A percentile compares a stretch with the other conserved stretches of the same genome.
Evolutionary conservation across 2,888 invertebrate genomes (phyloP).

Genomic region (Napeogenes sylphis): DNA sequence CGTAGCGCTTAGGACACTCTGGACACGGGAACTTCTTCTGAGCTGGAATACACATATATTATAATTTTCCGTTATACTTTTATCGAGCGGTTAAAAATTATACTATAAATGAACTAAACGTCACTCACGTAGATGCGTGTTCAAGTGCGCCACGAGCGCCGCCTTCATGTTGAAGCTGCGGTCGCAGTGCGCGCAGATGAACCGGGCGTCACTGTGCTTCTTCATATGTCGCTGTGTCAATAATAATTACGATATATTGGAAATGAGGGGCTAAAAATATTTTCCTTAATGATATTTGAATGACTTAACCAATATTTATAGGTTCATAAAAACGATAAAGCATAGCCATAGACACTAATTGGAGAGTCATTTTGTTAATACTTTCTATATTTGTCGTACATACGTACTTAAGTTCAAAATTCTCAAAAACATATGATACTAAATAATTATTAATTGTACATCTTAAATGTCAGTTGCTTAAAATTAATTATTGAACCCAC

Average conservation of each 20-base stretch:
- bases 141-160: conserved; percentile 52
- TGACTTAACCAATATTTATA: no score
- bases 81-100: no score
- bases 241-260: conserved; percentile 4
- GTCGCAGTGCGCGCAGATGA: conserved; percentile 56
- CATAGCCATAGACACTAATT: no score
- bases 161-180: conserved; percentile 51
- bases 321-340: no score
- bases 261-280: no score
- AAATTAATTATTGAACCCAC: conserved; percentile 33
- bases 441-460: background rate
- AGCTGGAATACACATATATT: conserved; percentile 36
- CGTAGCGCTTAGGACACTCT: conserved; percentile 52
- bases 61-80: background rate
- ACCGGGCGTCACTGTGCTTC: conserved; percentile 45
- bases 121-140: conserved; percentile 57
- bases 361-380: no score
- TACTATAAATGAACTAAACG: no score
- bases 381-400: no score
- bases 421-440: no score
- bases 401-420: no score
- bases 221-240: conserved; percentile 51
- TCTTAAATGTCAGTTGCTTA: no score
- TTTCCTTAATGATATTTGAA: no score
- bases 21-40: conserved; percentile 46